Base-by-base conservation (phyloP, 1,140 invertebrate species). In the Kradibia gibbosae region DNA sequence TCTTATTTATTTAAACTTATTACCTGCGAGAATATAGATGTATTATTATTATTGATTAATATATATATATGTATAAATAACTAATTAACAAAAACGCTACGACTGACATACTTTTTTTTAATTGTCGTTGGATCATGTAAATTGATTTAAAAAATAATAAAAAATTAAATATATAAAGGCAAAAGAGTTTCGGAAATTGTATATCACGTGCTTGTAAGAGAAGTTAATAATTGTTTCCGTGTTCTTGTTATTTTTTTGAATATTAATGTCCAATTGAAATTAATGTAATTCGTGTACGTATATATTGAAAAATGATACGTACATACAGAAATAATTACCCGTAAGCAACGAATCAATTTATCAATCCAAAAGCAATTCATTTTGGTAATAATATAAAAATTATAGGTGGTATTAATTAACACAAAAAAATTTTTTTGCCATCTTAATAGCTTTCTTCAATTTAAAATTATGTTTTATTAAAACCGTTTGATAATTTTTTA, bases 1-100 rank as follows among this genome's bases (percentile, higher is more conserved):
- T 53, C 67, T 78, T 53, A 78, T 60, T 67, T 82, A 82, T 55
- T 75, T 82, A 78, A 78, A 82, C 74, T 82, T 78, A 82, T 78
- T 78, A 82, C 75, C 80, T 82, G 75, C 67, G 74, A 78, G 42
- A 62, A 78, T 62, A 78, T 53, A 78, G 53, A 73, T 82, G 53
- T 76, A 81, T 75, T 81, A 48, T 82, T 73, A 20, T 8, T 53
- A 82, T 82, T 60, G 77, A 73, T 82, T n/a, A n/a, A 78, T 55
- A 77, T 71, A 70, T 81, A 70, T 67, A 70, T 74, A 42, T 42
- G 48, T 3, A 60, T 25, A 39, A 20, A 67, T 67, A 39, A 39
- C 17, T 36, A 67, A 15, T 17, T 55, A 22, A 76, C 53, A 48
- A 80, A 74, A 75, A 60, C 72, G 79, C 76, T 81, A 65, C 72